Base-by-base conservation (phyloP, 1,140 invertebrate species). In the Apis florea region DNA sequence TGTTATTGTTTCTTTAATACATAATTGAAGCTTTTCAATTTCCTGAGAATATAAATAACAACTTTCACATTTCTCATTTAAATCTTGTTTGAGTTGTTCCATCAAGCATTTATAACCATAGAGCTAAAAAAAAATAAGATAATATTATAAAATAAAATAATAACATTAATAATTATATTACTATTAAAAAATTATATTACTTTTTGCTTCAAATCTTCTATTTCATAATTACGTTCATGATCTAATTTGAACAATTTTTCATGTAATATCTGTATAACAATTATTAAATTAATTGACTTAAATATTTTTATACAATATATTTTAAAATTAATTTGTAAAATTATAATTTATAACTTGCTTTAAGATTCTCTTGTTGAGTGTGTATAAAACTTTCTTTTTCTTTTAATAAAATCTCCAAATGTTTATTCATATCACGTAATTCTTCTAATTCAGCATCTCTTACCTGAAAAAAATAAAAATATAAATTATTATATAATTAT, bases 371-470 rank as follows among this genome's bases (percentile, higher is more conserved):
- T 56, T 68, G 68, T 17, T 87, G 63, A 21, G 67, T 63, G 12
- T 73, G 68, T 31, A 88, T 56, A 49, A 61, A 74, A 15, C 84
- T 66, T 56, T 90, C 74, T 15, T 85, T 85, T n/a, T 84, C 70
- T 49, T 84, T 82, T 17, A 89, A 51, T 24, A 77, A 72, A 15
- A 66, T 64, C 54, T 86, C 53, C 15, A 91, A 79, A 15, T 85
- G 74, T 47, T 54, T 78, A 58, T 82, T 88, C 9, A 85, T 49
- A 10, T 85, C 84, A 67, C 54, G 81, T 10, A 87, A 21, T 40
- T 90, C 89, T n/a, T 90, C 83, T 13, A 91, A 31, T 56, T 91
- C 90, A 13, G 82, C 83, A 49, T 90, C 84, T 67, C 85, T 90
- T 31, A 80, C 78, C 90, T 91, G 51, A 21, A 84, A 64, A 59